phyloP scores from a whole-genome alignment of 1,140 invertebrate species.

The Ostrea edulis region DNA sequence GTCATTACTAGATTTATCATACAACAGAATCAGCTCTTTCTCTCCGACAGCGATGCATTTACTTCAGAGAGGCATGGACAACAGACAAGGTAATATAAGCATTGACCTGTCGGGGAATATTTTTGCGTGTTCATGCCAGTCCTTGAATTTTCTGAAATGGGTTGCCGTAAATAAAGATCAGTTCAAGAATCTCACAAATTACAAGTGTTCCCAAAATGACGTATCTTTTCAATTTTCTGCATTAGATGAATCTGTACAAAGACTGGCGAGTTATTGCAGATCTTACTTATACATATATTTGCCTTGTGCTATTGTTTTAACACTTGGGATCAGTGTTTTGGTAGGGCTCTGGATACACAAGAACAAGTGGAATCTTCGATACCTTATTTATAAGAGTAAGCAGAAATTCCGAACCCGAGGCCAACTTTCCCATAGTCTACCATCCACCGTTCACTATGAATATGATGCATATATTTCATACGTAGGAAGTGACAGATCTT shows the following conservation, averaged over 20 bases:
- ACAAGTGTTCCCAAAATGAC: background rate
- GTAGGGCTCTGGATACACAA: background rate
- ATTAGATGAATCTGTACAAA: background rate
- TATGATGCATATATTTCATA: conserved; percentile 1
- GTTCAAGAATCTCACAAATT: background rate
- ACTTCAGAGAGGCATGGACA: background rate
- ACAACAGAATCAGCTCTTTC: background rate
- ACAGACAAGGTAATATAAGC: background rate
- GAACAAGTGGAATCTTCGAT: background rate
- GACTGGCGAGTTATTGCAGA: background rate
- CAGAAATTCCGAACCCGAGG: background rate
- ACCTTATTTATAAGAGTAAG: background rate
- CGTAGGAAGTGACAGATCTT: background rate
- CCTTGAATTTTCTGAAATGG: background rate
- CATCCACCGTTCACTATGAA: background rate
- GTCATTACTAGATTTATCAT: background rate
- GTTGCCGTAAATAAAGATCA: background rate
- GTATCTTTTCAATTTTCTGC: background rate
- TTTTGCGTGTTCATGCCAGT: background rate
- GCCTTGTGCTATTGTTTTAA: background rate
- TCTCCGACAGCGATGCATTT: background rate
- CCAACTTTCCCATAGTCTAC: background rate
- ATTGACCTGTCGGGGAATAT: background rate
- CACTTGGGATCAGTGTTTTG: background rate
- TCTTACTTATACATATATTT: background rate